These are phyloP conservation scores for Pinctada fucata DNA, from an alignment of 2,888 invertebrate species.

Conservation along the genomic window DNA sequence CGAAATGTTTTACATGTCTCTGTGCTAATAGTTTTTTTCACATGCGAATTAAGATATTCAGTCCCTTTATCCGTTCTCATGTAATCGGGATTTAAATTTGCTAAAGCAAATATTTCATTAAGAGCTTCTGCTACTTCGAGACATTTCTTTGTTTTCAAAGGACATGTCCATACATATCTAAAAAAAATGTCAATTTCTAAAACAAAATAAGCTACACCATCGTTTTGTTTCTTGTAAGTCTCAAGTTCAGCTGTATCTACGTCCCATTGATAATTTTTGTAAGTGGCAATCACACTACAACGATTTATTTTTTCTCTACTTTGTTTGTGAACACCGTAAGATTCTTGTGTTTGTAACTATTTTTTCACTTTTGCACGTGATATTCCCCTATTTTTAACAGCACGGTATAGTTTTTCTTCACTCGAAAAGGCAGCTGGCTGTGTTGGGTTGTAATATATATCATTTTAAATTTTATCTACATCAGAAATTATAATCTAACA, in stretches of 20 bases:
- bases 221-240: slow-evolving; percentile 1
- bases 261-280: too few species aligned
- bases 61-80: slow-evolving; percentile 28
- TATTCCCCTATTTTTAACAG: neutral
- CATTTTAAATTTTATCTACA: too few species aligned
- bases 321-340: slow-evolving; percentile 10
- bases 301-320: slow-evolving; percentile 3
- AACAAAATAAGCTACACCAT: slow-evolving; percentile 7
- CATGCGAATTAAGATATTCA: slow-evolving; percentile 24
- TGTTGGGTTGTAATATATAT: neutral
- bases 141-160: slow-evolving; percentile 2
- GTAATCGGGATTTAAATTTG: slow-evolving; percentile 23
- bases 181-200: slow-evolving; percentile 18
- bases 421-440: neutral
- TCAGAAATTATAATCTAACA: too few species aligned
- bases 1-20: neutral
- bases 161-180: neutral
- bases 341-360: slow-evolving; percentile 4
- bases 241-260: neutral
- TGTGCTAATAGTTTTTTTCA: neutral
- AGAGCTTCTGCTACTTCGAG: slow-evolving; percentile 1
- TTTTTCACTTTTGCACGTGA: neutral
- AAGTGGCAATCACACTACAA: neutral
- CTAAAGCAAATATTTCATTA: slow-evolving; percentile 10
- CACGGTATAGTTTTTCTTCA: neutral